Conservation (phyloP, 2,113 vertebrate species). For the Xiphias gladius region DNA sequence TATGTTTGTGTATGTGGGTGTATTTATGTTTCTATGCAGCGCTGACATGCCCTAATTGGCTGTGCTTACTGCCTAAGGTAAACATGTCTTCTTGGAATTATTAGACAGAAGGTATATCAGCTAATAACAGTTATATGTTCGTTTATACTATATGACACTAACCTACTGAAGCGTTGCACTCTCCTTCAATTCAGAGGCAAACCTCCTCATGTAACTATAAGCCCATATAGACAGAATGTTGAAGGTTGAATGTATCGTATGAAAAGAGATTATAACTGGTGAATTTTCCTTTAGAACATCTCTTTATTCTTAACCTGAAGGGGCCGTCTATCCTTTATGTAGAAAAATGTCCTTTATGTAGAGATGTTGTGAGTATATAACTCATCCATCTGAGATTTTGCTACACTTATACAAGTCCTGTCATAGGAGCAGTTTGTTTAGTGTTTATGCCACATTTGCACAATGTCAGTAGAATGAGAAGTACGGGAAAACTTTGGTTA, state of each 20-base stretch:
- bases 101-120: constrained; percentile 59
- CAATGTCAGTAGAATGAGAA: too few species aligned
- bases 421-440: neutral
- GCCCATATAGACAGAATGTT: constrained; percentile 12
- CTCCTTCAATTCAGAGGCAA: constrained; percentile 13
- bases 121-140: constrained; percentile 63
- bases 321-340: neutral
- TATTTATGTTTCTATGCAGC: constrained; percentile 45
- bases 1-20: constrained; percentile 20
- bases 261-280: neutral
- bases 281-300: neutral
- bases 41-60: constrained; percentile 62
- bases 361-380: neutral
- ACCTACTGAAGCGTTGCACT: constrained; percentile 25
- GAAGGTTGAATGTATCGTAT: neutral
- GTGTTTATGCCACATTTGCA: too few species aligned
- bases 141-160: constrained; percentile 11
- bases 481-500: neutral
- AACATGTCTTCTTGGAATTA: constrained; percentile 63
- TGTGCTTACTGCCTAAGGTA: constrained; percentile 48
- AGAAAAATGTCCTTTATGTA: neutral
- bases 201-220: constrained; percentile 4
- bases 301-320: too few species aligned
- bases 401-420: neutral
- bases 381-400: neutral